Percentiles rank a stretch among this genome's conserved stretches.
Evolutionary conservation across 1,140 invertebrate species (phyloP).

Genomic region (Philopotamus ludificatus): DNA sequence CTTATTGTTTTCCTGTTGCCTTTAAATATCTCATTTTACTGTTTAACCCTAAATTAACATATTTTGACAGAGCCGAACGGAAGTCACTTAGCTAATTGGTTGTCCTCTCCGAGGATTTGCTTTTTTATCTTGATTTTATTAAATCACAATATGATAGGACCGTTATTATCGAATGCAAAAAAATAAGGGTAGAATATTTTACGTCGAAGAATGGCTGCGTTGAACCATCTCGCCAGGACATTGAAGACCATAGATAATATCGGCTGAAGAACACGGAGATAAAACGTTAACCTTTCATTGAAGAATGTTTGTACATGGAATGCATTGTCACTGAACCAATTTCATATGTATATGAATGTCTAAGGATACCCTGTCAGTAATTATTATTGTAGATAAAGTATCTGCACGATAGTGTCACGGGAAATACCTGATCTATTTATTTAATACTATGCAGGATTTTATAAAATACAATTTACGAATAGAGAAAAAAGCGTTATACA

Average conservation of each 20-base stretch:
- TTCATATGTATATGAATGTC: too few species aligned
- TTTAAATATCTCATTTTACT: conserved; percentile 15
- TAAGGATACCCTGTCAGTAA: too few species aligned
- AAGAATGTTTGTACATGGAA: not conserved
- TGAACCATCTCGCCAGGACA: not conserved
- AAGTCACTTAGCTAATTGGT: not conserved
- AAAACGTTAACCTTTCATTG: not conserved
- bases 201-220: not conserved
- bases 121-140: not conserved
- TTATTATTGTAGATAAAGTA: too few species aligned
- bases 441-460: too few species aligned
- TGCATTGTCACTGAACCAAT: not conserved
- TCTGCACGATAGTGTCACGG: too few species aligned
- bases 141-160: too few species aligned
- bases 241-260: not conserved
- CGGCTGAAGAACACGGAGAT: not conserved
- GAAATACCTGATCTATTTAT: too few species aligned
- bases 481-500: too few species aligned
- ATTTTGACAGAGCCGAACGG: conserved; percentile 9
- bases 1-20: conserved; percentile 13
- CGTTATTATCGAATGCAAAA: too few species aligned
- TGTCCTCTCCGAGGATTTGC: too few species aligned
- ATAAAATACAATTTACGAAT: too few species aligned
- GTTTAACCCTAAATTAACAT: not conserved
- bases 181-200: too few species aligned